phyloP scores from a whole-genome alignment of 2,888 invertebrate species.

The Geotrupes spiniger region DNA sequence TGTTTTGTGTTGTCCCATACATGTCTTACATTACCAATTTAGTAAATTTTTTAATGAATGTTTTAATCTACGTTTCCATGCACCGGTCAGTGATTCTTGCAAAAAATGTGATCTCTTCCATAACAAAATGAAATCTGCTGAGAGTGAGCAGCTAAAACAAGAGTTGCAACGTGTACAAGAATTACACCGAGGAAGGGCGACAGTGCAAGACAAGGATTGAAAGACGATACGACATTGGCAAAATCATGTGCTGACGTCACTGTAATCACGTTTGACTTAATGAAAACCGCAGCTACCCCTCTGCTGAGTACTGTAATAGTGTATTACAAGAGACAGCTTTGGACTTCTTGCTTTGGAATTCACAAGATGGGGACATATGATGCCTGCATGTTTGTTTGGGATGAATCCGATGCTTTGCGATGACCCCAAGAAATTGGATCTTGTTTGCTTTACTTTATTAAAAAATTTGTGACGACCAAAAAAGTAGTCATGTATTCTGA shows the following conservation, averaged over 20 bases:
- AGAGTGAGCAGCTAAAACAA: too few relatives aligned
- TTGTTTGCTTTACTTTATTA: slow-evolving; percentile 12
- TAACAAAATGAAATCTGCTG: neutral
- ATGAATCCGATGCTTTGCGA: slow-evolving; percentile 21
- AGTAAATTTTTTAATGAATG: neutral
- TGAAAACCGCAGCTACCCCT: slow-evolving; percentile 28
- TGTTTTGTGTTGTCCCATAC: too few relatives aligned
- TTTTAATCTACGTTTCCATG: too few relatives aligned
- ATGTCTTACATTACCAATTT: neutral
- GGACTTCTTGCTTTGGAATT: slow-evolving; percentile 5
- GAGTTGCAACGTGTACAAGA: too few relatives aligned
- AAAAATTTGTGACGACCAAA: slow-evolving; percentile 12
- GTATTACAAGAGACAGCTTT: slow-evolving; percentile 23
- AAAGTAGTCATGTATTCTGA: slow-evolving; percentile 19
- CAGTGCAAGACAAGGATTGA: neutral
- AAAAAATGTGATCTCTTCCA: neutral
- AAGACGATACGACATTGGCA: neutral
- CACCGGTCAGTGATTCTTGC: neutral
- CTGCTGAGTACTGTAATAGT: slow-evolving; percentile 24
- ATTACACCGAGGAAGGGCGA: slow-evolving; percentile 1
- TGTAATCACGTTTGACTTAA: slow-evolving; percentile 28
- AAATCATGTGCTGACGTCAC: neutral
- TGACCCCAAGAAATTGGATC: slow-evolving; percentile 17
- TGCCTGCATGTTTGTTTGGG: slow-evolving; percentile 22
- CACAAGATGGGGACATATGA: slow-evolving; percentile 14